A percentile compares a stretch with the other conserved stretches of the same genome.
These are phyloP conservation scores for Nautilus pompilius DNA, from an alignment of 1,140 invertebrate species.

Conservation along the genomic window DNA sequence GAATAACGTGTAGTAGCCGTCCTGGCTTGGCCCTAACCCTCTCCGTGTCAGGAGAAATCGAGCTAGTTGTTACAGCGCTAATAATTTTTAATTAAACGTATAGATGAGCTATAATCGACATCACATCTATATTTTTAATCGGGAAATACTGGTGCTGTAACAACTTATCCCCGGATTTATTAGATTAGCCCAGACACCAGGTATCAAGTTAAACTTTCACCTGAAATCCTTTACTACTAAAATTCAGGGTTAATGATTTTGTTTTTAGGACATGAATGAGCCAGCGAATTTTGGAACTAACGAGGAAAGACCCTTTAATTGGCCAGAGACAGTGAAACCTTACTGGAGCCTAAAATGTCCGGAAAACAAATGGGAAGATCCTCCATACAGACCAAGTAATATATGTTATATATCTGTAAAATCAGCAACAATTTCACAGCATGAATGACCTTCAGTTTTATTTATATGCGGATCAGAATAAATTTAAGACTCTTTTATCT, in stretches of 20 bases:
- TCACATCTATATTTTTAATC: neutral
- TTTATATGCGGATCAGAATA: neutral
- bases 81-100: no score
- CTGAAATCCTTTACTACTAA: no score
- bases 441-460: neutral
- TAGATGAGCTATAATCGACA: no score
- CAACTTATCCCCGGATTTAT: neutral
- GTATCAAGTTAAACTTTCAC: no score
- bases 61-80: no score
- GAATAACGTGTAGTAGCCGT: no score
- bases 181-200: neutral
- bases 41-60: no score
- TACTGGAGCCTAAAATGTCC: slow-evolving; percentile 40
- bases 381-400: slow-evolving; percentile 41
- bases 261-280: slow-evolving; percentile 57
- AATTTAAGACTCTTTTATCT: neutral
- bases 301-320: slow-evolving; percentile 48
- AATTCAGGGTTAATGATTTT: no score
- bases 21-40: no score
- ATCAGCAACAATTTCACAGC: neutral
- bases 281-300: slow-evolving; percentile 56
- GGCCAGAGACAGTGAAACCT: slow-evolving; percentile 27
- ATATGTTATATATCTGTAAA: neutral
- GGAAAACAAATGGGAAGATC: slow-evolving; percentile 28
- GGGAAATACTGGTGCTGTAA: no score